These are phyloP conservation scores for Lysandra bellargus DNA, from an alignment of 2,888 invertebrate genomes.

Conservation along the genomic window DNA sequence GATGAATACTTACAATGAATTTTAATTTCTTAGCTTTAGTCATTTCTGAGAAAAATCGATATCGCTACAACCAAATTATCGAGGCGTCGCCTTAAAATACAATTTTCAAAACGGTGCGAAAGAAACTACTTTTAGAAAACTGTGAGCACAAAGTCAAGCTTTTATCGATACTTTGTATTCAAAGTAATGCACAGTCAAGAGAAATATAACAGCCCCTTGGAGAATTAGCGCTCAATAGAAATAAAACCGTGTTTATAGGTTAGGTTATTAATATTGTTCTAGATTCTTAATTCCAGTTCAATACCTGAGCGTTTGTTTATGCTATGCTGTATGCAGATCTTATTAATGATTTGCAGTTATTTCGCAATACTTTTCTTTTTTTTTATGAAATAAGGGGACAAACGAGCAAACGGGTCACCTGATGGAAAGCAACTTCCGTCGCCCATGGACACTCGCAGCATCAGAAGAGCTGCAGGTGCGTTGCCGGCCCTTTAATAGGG, in stretches of 20 bases:
- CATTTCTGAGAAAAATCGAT: no score
- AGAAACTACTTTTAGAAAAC: background rate
- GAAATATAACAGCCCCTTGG: background rate
- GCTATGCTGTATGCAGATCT: background rate
- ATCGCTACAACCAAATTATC: no score
- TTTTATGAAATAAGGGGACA: no score
- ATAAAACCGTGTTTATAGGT: background rate
- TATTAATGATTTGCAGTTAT: background rate
- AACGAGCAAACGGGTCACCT: no score
- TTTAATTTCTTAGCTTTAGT: no score
- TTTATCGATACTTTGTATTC: background rate
- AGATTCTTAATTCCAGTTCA: background rate
- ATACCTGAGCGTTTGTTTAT: background rate
- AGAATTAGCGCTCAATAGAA: background rate
- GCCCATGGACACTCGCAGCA: no score
- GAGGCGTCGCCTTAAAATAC: no score
- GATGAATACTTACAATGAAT: no score
- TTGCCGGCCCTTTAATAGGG: no score
- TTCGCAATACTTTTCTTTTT: background rate
- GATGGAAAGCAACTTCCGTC: no score
- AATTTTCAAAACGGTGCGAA: background rate
- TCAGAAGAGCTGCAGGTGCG: no score
- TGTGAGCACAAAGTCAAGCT: background rate
- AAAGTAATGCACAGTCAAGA: background rate
- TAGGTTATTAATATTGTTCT: slow-evolving; percentile 2